Conservation (phyloP, 2,797 vertebrate genomes). For the Petrocephalus sullivani region DNA sequence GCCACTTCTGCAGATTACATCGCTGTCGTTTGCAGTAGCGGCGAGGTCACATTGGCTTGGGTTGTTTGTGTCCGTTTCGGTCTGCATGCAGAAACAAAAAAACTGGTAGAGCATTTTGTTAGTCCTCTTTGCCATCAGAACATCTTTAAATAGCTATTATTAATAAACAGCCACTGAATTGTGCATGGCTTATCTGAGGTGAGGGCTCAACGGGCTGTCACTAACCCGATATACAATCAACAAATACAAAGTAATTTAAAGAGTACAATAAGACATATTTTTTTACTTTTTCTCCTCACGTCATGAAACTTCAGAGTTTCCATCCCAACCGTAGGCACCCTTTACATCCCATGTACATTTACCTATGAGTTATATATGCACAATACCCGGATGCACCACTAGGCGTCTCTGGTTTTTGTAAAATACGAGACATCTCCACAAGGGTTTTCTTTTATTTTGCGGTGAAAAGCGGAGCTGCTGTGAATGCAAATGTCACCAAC, state of each 20-base stretch:
- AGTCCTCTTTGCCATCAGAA: not conserved
- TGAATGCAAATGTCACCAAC: not conserved
- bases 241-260: not conserved
- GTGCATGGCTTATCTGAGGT: not conserved
- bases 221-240: not conserved
- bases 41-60: not conserved
- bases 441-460: not conserved
- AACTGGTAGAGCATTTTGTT: not conserved
- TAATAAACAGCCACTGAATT: not conserved
- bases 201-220: not conserved
- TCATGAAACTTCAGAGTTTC: not conserved
- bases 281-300: not conserved
- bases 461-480: not conserved
- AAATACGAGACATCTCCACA: not conserved
- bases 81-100: not conserved
- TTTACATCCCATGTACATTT: not conserved
- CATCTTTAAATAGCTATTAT: not conserved
- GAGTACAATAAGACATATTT: not conserved
- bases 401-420: not conserved
- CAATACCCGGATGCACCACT: not conserved
- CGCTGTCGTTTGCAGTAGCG: not conserved
- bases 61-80: not conserved
- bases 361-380: no score
- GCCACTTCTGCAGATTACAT: not conserved
- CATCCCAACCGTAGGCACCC: not conserved